Percentiles rank a stretch among this genome's conserved stretches.
phyloP scores from a whole-genome alignment of 2,888 invertebrate species.

The Mamestra brassicae region DNA sequence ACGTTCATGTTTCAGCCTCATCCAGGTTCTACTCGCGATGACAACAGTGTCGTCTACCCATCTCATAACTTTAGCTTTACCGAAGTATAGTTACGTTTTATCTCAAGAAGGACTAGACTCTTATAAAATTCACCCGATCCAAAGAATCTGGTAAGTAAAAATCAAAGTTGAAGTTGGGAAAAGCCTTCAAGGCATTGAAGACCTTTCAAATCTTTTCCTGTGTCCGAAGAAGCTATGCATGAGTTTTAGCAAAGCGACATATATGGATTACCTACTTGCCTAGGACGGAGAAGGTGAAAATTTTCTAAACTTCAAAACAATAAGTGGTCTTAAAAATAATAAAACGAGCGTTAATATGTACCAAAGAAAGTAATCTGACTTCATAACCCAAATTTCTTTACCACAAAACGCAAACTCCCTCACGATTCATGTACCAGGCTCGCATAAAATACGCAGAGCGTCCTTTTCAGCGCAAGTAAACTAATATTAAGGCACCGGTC shows the following conservation, averaged over 20 bases:
- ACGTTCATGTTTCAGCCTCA: neutral
- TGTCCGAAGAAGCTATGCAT: neutral
- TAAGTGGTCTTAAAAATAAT: too few relatives aligned
- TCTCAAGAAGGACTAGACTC: neutral
- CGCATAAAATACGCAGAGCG: slow-evolving; percentile 31
- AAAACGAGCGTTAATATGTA: neutral
- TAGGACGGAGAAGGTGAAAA: too few relatives aligned
- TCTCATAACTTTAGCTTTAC: neutral
- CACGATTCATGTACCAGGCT: neutral
- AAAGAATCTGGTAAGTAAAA: neutral
- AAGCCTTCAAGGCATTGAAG: neutral
- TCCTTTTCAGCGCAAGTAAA: slow-evolving; percentile 56
- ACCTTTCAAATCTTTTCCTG: neutral
- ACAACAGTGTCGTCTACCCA: too few relatives aligned
- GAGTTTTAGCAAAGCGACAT: neutral
- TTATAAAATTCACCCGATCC: neutral
- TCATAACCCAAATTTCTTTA: neutral
- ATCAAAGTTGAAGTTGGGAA: slow-evolving; percentile 1
- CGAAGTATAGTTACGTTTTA: neutral
- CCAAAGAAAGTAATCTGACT: neutral
- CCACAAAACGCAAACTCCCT: slow-evolving; percentile 4
- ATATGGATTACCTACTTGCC: too few relatives aligned
- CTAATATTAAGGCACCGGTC: slow-evolving; percentile 58
- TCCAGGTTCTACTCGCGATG: too few relatives aligned
- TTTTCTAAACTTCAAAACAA: too few relatives aligned